Conservation (phyloP, 1,140 invertebrate genomes). For the Drosophila littoralis region DNA sequence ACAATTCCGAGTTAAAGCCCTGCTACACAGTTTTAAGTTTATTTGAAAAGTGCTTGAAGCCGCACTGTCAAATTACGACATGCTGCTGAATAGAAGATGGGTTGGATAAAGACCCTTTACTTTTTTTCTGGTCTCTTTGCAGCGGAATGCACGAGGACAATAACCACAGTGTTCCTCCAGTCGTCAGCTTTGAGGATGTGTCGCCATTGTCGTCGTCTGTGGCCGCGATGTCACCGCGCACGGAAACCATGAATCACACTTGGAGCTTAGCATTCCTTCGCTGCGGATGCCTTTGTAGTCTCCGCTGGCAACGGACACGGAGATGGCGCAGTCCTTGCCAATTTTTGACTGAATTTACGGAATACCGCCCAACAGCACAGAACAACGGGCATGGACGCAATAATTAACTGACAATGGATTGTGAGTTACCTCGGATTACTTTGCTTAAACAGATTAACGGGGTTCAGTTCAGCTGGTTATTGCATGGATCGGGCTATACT, state of each 20-base stretch:
- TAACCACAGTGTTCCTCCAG: conserved; percentile 23
- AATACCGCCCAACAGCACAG: conserved; percentile 72
- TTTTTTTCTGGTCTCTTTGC: conserved; percentile 38
- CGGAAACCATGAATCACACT: conserved; percentile 79
- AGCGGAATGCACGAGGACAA: conserved; percentile 18
- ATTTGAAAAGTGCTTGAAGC: conserved; percentile 7
- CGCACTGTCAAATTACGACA: conserved; percentile 21
- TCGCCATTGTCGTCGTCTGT: conserved; percentile 34
- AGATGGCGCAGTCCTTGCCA: conserved; percentile 62
- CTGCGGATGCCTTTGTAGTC: conserved; percentile 54
- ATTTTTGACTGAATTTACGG: conserved; percentile 88
- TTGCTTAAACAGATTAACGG: too few species aligned
- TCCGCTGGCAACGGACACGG: conserved; percentile 31
- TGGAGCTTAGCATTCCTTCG: conserved; percentile 70
- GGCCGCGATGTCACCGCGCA: conserved; percentile 49
- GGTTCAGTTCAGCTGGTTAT: too few species aligned
- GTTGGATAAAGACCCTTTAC: conserved; percentile 13
- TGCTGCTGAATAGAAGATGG: conserved; percentile 24
- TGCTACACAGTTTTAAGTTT: too few species aligned
- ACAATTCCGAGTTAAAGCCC: too few species aligned
- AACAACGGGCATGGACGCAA: conserved; percentile 90
- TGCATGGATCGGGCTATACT: too few species aligned
- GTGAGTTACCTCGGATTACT: conserved; percentile 69
- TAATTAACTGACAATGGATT: conserved; percentile 92
- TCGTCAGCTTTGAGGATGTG: conserved; percentile 29